Base-by-base conservation (phyloP, 2,888 invertebrate genomes). In the Xestoiulus laeticollis region DNA sequence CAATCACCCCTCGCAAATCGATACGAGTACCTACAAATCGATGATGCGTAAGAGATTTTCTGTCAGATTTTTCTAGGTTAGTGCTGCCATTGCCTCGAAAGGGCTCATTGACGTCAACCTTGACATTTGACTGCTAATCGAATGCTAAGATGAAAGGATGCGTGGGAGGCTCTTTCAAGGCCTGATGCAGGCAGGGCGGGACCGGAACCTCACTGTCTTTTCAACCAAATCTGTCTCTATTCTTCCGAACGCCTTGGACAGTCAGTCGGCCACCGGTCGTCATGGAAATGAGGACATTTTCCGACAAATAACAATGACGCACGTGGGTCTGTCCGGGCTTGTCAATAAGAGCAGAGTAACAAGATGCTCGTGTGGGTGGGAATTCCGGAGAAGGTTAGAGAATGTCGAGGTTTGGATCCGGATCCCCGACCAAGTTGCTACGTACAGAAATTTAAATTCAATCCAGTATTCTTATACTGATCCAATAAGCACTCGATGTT, bases 51-150 rank as follows among this genome's bases (percentile, higher is more conserved):
- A 59, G 19, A n/a, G 59, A 19, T 48, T 48, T 48, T 48, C 48
- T 48, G 48, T 59, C 59, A n/a, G 59, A 59, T 59, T 59, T n/a
- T 59, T 59, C 59, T 59, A 59, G 59, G 59, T 59, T 59, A 59
- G n/a, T 59, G 59, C n/a, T n/a, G n/a, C 19, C 59, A 59, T 59
- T 59, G 59, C 59, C 59, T 59, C 59, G 19, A 2, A 3, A 59
- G 19, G 59, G 59, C 59, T 19, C 59, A n/a, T 16, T 59, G 59
- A 59, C 59, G 59, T 59, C 59, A 59, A 59, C 59, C 59, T 59
- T 59, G 59, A 59, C 59, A 59, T 59, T 59, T 59, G 59, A 59
- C 2, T 59, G 48, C 48, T 12, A 12, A 48, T 12, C 1, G 48
- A 48, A 2, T 12, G 48, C 3, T 38, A 6, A 6, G 6, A 38